Evolutionary conservation across 2,113 vertebrate species (phyloP).

Genomic region (Arenaria interpres): DNA sequence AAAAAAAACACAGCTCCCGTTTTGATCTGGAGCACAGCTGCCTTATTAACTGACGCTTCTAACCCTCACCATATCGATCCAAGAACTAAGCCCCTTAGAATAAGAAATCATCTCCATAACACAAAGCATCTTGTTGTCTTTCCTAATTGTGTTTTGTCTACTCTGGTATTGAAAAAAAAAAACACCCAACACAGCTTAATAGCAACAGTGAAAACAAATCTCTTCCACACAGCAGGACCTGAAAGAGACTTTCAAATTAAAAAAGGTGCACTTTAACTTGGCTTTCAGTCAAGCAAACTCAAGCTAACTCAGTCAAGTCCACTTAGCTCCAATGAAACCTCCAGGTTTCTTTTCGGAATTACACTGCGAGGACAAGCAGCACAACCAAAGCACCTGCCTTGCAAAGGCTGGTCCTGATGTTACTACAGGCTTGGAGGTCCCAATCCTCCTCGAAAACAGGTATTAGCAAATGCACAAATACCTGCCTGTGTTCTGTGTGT

Average conservation of each 20-base stretch:
- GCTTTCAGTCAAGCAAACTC: background rate
- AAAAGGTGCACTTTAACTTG: background rate
- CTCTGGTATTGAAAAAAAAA: background rate
- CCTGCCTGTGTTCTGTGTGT: fast-evolving
- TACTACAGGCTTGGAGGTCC: background rate
- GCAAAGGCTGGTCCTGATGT: background rate
- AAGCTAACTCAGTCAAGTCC: too few relatives aligned
- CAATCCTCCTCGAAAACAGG: too few relatives aligned
- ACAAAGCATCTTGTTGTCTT: background rate
- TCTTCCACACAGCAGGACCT: background rate
- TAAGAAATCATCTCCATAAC: background rate
- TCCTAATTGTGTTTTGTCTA: background rate
- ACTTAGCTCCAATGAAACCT: background rate
- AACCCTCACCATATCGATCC: fast-evolving
- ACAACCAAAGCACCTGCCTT: background rate
- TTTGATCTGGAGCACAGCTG: background rate
- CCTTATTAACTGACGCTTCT: background rate
- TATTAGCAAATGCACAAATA: background rate
- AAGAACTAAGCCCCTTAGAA: background rate
- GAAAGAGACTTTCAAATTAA: background rate
- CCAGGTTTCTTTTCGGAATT: background rate
- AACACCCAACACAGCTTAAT: background rate
- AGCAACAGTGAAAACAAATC: background rate
- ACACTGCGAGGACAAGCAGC: background rate
- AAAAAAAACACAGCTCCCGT: background rate